Conservation (phyloP, 2,113 vertebrate species). For the Epinephelus moara region DNA sequence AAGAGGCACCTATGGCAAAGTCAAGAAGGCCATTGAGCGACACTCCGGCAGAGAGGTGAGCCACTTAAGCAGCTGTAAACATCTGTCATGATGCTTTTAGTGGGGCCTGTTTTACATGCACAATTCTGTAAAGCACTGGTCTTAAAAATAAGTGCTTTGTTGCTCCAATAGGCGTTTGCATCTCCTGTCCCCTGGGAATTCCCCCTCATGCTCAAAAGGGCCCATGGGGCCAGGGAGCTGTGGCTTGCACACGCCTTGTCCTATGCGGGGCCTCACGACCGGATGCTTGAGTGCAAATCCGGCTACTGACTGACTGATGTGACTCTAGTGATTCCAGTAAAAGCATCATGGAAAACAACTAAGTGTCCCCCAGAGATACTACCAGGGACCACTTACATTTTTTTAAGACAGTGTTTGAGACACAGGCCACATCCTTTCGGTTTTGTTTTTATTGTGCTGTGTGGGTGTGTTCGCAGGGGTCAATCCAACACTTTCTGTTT, state of each 20-base stretch:
- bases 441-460: conserved; percentile 17
- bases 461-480: background rate
- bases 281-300: conserved; percentile 74
- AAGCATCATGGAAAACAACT: conserved; percentile 36
- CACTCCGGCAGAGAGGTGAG: conserved; percentile 97
- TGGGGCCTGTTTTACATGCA: background rate
- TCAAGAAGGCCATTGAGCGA: conserved; percentile 96
- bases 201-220: conserved; percentile 52
- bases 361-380: conserved; percentile 33
- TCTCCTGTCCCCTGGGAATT: conserved; percentile 61
- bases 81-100: conserved; percentile 5
- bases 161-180: conserved; percentile 57
- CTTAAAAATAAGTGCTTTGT: conserved; percentile 48
- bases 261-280: conserved; percentile 64
- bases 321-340: conserved; percentile 44
- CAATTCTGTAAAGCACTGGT: background rate
- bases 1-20: conserved; percentile 97
- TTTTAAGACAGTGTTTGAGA: background rate
- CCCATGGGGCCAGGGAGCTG: conserved; percentile 62
- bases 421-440: background rate
- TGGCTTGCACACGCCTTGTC: conserved; percentile 69
- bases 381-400: background rate
- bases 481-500: conserved; percentile 32
- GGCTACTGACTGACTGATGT: conserved; percentile 67
- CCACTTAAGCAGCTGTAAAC: conserved; percentile 29